These are phyloP conservation scores for Neotragus moschatus DNA, from an alignment of 2,113 vertebrate genomes.

Conservation along the genomic window DNA sequence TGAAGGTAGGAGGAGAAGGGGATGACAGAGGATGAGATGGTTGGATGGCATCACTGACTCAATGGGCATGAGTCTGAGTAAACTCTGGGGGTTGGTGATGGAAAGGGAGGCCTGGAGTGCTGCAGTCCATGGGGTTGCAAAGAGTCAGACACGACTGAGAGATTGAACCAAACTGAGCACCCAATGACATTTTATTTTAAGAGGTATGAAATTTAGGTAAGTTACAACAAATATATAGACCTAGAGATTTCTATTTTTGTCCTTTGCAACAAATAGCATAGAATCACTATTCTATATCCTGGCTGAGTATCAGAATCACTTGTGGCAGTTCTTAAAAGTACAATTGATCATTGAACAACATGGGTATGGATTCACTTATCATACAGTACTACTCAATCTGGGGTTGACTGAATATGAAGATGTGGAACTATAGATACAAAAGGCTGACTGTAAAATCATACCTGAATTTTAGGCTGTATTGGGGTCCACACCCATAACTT, in stretches of 20 bases:
- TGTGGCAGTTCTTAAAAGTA: not conserved
- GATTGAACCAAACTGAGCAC: not conserved
- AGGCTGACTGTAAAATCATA: not conserved
- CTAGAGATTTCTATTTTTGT: not conserved
- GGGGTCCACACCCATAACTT: not conserved
- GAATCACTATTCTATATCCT: not conserved
- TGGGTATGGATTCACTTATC: not conserved
- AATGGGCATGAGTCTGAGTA: not conserved
- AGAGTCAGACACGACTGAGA: rapidly evolving
- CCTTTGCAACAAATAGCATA: not conserved
- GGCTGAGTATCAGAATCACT: not conserved
- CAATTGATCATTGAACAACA: not conserved
- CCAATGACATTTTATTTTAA: not conserved
- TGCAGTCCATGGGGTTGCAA: rapidly evolving
- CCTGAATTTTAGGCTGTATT: not conserved
- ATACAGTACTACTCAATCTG: not conserved
- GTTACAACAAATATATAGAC: not conserved
- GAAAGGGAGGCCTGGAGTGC: not conserved
- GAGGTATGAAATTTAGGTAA: not conserved
- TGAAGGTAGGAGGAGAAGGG: not conserved
- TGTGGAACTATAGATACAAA: not conserved
- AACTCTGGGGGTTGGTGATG: not conserved
- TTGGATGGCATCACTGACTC: not conserved
- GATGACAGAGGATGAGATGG: not conserved
- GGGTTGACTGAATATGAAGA: not conserved